A percentile compares a stretch with the other conserved stretches of the same genome.
phyloP scores from a whole-genome alignment of 2,113 vertebrate genomes.

The Bombycilla garrulus region DNA sequence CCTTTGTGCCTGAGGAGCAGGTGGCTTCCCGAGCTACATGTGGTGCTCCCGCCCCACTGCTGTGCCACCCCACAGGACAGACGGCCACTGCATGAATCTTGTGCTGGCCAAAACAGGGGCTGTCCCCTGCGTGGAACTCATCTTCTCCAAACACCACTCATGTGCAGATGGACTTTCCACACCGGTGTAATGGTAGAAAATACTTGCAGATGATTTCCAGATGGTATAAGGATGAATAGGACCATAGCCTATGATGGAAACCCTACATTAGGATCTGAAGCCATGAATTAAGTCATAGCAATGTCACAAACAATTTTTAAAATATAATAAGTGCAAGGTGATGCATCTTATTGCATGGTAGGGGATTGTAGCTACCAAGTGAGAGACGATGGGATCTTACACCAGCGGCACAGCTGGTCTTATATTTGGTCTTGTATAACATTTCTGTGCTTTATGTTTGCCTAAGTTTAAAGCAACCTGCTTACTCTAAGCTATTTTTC shows the following conservation, averaged over 20 bases:
- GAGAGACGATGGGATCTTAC: neutral
- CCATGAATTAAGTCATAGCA: neutral
- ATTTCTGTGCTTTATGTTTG: neutral
- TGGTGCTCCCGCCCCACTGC: neutral
- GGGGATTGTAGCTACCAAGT: neutral
- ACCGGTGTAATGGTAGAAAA: neutral
- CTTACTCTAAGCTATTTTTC: neutral
- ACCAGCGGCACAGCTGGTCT: neutral
- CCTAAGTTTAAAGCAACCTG: neutral
- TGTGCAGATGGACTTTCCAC: neutral
- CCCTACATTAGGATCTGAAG: neutral
- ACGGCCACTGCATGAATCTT: accelerated
- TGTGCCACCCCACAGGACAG: accelerated
- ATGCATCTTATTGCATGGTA: neutral
- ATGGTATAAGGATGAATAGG: neutral
- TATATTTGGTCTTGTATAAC: neutral
- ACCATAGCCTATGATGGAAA: neutral
- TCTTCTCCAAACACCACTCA: neutral
- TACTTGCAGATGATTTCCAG: neutral
- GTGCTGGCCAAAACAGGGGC: neutral
- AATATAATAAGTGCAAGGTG: neutral
- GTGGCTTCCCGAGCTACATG: neutral
- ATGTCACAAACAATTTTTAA: neutral
- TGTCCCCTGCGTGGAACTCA: accelerated
- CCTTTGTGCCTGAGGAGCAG: slow-evolving; percentile 17